Percentiles rank a stretch among this genome's conserved stretches.
Conservation (phyloP, 2,113 vertebrate genomes). For the Semnornis frantzii region DNA sequence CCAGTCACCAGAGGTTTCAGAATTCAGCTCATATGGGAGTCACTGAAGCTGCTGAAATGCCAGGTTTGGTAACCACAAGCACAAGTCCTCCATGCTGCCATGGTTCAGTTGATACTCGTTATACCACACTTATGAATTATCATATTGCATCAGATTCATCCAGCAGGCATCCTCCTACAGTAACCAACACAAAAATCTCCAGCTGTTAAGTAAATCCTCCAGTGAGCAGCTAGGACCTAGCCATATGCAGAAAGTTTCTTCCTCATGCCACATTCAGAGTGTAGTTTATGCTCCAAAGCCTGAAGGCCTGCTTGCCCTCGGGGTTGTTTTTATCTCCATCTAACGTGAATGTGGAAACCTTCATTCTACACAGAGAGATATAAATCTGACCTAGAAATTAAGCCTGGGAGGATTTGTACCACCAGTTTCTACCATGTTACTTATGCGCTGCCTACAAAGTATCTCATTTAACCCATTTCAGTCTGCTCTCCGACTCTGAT, state of each 20-base stretch:
- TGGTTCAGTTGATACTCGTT: not conserved
- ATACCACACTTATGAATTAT: not conserved
- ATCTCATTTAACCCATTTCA: not conserved
- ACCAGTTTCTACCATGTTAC: not conserved
- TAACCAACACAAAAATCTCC: not conserved
- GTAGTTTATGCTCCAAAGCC: not conserved
- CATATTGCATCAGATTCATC: not conserved
- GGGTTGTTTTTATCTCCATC: not conserved
- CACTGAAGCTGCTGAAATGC: not conserved
- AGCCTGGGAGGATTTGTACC: not conserved
- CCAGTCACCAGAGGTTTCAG: constrained; percentile 11
- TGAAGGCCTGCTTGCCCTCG: not conserved
- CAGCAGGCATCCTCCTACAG: not conserved
- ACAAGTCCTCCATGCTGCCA: not conserved
- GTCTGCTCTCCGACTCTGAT: not conserved
- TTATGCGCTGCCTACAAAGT: not conserved
- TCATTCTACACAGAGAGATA: not conserved
- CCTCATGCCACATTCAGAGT: not conserved
- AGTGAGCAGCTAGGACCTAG: not conserved
- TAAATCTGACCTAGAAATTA: constrained; percentile 13
- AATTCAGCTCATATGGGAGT: not conserved
- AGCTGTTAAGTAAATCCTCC: not conserved
- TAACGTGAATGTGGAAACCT: not conserved
- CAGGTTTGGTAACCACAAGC: not conserved
- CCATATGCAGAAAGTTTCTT: not conserved